Conservation (phyloP, 2,888 invertebrate genomes). For the Pammene aurita region DNA sequence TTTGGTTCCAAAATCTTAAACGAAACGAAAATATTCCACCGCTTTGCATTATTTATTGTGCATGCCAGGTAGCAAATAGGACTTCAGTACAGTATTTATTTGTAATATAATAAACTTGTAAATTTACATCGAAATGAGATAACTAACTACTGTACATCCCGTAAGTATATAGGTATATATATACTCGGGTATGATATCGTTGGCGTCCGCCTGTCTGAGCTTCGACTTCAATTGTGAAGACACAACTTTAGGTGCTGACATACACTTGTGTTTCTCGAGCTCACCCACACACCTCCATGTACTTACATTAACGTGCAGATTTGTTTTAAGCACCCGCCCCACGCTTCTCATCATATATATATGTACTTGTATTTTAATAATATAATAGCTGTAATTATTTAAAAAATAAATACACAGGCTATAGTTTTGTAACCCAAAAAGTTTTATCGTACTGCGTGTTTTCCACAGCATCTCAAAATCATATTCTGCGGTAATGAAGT, state of each 20-base stretch:
- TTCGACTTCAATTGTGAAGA: constrained; percentile 41
- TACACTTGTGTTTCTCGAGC: constrained; percentile 17
- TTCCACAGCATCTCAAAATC: neutral
- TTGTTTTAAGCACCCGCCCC: constrained; percentile 24
- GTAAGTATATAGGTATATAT: constrained; percentile 6
- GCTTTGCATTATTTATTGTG: constrained; percentile 82
- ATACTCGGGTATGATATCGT: constrained; percentile 26
- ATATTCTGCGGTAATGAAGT: too few species aligned
- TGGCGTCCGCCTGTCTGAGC: constrained; percentile 53
- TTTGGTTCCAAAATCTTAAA: constrained; percentile 63
- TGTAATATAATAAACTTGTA: constrained; percentile 43
- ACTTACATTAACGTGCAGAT: constrained; percentile 18
- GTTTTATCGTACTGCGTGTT: neutral
- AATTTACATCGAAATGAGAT: constrained; percentile 32
- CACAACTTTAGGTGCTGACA: constrained; percentile 14
- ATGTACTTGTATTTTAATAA: constrained; percentile 18
- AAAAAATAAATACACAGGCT: neutral
- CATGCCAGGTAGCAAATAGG: constrained; percentile 80
- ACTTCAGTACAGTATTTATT: constrained; percentile 65
- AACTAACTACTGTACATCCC: constrained; percentile 18
- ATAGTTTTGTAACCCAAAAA: neutral
- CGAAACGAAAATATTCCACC: constrained; percentile 69
- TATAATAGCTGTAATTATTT: constrained; percentile 11
- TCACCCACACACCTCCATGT: constrained; percentile 19
- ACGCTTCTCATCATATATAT: constrained; percentile 18